Evolutionary conservation across 2,888 invertebrate species (phyloP).

Genomic region (Herminia tarsipennalis): DNA sequence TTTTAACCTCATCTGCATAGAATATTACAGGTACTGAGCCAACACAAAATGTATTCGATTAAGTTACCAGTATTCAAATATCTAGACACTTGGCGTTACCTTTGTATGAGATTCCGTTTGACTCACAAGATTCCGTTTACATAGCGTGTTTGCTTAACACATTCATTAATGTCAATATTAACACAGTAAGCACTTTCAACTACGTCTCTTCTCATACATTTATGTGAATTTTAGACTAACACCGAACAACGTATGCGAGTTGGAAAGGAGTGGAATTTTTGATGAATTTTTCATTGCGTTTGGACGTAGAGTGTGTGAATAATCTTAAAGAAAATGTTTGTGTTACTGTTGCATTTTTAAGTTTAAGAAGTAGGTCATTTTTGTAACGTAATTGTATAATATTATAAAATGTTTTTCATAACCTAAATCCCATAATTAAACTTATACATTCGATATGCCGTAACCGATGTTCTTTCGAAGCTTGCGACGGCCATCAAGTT

Average conservation of each 20-base stretch:
- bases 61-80: conserved; percentile 21
- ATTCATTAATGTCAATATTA: conserved; percentile 59
- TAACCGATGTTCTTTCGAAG: no score
- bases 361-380: not conserved
- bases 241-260: conserved; percentile 9
- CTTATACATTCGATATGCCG: no score
- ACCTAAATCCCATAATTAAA: no score
- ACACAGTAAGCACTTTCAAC: conserved; percentile 39
- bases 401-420: no score
- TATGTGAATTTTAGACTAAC: conserved; percentile 25
- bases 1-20: conserved; percentile 4
- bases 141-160: conserved; percentile 45
- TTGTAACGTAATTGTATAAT: not conserved
- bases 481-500: no score
- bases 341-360: conserved; percentile 2
- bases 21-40: not conserved
- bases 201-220: conserved; percentile 22
- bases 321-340: conserved; percentile 4
- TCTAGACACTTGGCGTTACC: conserved; percentile 41
- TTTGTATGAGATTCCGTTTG: conserved; percentile 40
- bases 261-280: conserved; percentile 23
- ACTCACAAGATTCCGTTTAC: conserved; percentile 22
- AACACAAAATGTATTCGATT: conserved; percentile 23
- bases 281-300: conserved; percentile 34
- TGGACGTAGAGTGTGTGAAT: conserved; percentile 8